Evolutionary conservation across 2,888 invertebrate genomes (phyloP).

Genomic region (Ophioninae sp.): DNA sequence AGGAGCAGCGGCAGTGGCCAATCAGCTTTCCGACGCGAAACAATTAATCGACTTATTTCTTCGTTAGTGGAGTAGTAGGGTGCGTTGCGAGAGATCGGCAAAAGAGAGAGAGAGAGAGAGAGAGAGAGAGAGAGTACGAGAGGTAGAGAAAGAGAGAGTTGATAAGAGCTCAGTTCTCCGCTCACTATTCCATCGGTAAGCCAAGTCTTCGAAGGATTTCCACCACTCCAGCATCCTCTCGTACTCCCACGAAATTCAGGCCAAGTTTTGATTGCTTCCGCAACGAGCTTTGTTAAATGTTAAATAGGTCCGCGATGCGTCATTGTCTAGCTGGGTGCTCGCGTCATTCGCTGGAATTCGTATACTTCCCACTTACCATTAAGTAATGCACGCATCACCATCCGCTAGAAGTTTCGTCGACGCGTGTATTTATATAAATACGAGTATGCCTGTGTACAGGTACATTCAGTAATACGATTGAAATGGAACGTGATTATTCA

Average conservation of each 20-base stretch:
- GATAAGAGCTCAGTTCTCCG: constrained; percentile 63
- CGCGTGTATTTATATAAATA: not conserved
- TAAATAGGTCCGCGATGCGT: constrained; percentile 77
- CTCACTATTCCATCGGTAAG: constrained; percentile 75
- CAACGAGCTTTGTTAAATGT: constrained; percentile 80
- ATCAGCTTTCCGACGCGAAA: constrained; percentile 59
- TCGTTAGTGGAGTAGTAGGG: constrained; percentile 58
- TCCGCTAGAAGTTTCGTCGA: constrained; percentile 13
- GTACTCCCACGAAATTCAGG: constrained; percentile 64
- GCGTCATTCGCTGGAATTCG: constrained; percentile 26
- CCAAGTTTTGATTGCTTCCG: constrained; percentile 80
- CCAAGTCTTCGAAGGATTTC: constrained; percentile 73
- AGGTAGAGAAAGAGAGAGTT: constrained; percentile 15
- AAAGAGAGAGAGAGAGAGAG: constrained; percentile 4
- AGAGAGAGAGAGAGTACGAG: constrained; percentile 1
- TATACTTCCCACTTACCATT: constrained; percentile 31
- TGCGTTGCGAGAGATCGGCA: constrained; percentile 30
- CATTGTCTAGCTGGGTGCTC: constrained; percentile 66
- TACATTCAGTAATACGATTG: not conserved
- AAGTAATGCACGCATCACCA: constrained; percentile 27
- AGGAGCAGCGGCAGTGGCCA: constrained; percentile 51
- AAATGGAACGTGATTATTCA: constrained; percentile 2
- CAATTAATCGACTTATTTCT: constrained; percentile 73
- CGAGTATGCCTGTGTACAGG: not conserved
- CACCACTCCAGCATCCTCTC: not conserved